Evolutionary conservation across 1,140 invertebrate species (phyloP).

Genomic region (Caenorhabditis elegans): WBcel235 BX284605.5:14218001-14218500

Average conservation of each 20-base stretch:
- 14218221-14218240: too few species aligned
- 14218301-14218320: too few species aligned
- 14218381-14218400: neutral
- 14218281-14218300: too few species aligned
- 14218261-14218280: too few species aligned
- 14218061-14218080: too few species aligned
- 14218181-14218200: slow-evolving; percentile 71
- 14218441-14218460: too few species aligned
- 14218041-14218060: neutral
- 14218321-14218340: too few species aligned
- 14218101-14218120: neutral
- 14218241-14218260: too few species aligned
- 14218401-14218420: too few species aligned
- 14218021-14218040: neutral
- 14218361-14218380: neutral
- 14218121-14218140: slow-evolving; percentile 28
- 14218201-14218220: slow-evolving; percentile 69
- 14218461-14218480: slow-evolving; percentile 52
- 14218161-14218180: slow-evolving; percentile 60
- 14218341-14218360: too few species aligned
- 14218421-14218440: too few species aligned
- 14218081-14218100: too few species aligned
- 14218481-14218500: slow-evolving; percentile 57
- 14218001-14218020: neutral
- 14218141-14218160: slow-evolving; percentile 47